A percentile compares a stretch with the other conserved stretches of the same genome.
Conservation (phyloP, 2,888 invertebrate genomes). For the Acleris holmiana region DNA sequence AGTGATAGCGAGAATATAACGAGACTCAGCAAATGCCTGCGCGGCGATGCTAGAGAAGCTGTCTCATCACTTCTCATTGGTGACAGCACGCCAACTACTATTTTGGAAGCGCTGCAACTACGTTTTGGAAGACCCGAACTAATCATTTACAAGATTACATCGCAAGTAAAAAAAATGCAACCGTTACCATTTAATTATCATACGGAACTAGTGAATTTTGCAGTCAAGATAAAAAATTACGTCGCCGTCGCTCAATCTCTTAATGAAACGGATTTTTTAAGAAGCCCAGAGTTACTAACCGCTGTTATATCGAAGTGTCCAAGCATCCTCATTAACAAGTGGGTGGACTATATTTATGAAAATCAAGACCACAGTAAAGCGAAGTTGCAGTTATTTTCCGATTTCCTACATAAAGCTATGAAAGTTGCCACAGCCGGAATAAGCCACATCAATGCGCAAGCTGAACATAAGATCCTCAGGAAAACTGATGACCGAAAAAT, state of each 20-base stretch:
- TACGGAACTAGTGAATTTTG: conserved; percentile 2
- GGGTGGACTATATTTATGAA: conserved; percentile 10
- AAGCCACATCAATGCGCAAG: not conserved
- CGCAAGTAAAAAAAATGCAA: conserved; percentile 1
- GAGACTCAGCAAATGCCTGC: not conserved
- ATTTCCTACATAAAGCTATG: conserved; percentile 4
- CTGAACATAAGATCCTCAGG: not conserved
- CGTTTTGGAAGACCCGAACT: conserved; percentile 10
- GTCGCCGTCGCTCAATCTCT: conserved; percentile 7
- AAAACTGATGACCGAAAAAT: conserved; percentile 4
- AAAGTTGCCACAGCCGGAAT: conserved; percentile 16
- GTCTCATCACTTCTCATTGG: not conserved
- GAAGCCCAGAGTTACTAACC: conserved; percentile 15
- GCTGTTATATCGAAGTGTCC: no score
- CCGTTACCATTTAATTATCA: conserved; percentile 1
- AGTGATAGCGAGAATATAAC: not conserved
- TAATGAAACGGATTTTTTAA: conserved; percentile 8
- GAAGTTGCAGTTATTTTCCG: conserved; percentile 3
- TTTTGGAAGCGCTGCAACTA: conserved; percentile 3
- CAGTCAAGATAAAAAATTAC: not conserved
- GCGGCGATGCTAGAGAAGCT: not conserved
- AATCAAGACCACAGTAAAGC: conserved; percentile 1
- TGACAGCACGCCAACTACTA: not conserved
- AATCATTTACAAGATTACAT: not conserved
- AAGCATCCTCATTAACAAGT: not conserved